Conservation (phyloP, 2,888 invertebrate genomes). For the Bursaphelenchus okinawaensis region DNA sequence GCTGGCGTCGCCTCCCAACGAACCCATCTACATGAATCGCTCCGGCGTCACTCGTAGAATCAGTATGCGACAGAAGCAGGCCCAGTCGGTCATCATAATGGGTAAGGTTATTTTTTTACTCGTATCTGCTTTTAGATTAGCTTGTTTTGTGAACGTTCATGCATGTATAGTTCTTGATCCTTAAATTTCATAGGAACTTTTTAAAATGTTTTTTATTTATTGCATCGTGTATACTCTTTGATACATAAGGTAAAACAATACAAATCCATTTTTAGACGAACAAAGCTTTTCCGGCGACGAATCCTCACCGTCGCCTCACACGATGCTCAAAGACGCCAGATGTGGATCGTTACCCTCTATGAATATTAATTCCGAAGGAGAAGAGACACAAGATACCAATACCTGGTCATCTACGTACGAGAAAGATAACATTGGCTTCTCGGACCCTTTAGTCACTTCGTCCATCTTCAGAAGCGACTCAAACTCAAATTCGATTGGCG, state of each 20-base stretch:
- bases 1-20: neutral
- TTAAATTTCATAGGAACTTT: no score
- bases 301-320: neutral
- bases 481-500: neutral
- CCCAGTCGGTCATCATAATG: neutral
- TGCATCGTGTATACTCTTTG: no score
- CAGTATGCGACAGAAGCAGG: neutral
- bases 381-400: neutral
- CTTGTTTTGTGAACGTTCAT: no score
- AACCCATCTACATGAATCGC: neutral
- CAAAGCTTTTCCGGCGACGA: neutral
- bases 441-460: neutral
- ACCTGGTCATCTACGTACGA: neutral
- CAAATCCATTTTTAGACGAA: no score
- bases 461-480: neutral
- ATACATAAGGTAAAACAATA: no score
- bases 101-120: neutral
- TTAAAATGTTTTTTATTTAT: no score
- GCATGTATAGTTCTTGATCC: no score
- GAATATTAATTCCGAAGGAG: neutral
- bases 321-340: neutral
- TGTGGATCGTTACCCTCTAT: neutral
- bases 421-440: neutral
- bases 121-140: no score
- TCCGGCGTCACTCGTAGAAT: neutral